These are phyloP conservation scores for Cheilosia grossa DNA, from an alignment of 2,888 invertebrate species.

Conservation along the genomic window DNA sequence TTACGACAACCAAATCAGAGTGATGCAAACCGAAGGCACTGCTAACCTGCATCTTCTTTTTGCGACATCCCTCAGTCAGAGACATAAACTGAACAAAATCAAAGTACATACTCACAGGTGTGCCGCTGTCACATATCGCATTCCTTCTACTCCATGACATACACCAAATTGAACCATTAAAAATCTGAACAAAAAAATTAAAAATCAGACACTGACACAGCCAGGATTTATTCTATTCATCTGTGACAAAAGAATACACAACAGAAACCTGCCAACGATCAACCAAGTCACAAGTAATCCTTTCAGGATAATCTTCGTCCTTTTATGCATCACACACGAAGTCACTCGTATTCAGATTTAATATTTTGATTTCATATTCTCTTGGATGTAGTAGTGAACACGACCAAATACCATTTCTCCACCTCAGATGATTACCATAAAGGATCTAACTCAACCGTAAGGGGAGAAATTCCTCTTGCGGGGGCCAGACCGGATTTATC, in stretches of 20 bases:
- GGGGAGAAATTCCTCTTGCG: slow-evolving; percentile 51
- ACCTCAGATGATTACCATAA: slow-evolving; percentile 71
- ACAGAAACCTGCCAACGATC: slow-evolving; percentile 29
- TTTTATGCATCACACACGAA: slow-evolving; percentile 18
- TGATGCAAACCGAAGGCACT: too few relatives aligned
- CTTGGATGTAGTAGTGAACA: slow-evolving; percentile 2
- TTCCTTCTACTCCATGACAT: slow-evolving; percentile 35
- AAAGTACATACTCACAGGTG: slow-evolving; percentile 44
- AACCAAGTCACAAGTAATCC: slow-evolving; percentile 65
- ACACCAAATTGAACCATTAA: slow-evolving; percentile 42
- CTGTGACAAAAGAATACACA: slow-evolving; percentile 38
- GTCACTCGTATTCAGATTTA: slow-evolving; percentile 47
- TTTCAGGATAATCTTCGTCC: slow-evolving; percentile 43
- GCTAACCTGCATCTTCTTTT: too few relatives aligned
- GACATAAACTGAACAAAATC: slow-evolving; percentile 5
- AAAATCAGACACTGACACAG: slow-evolving; percentile 5
- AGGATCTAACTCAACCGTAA: slow-evolving; percentile 62
- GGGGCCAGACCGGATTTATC: slow-evolving; percentile 46
- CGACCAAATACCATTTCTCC: slow-evolving; percentile 44
- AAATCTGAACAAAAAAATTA: slow-evolving; percentile 5
- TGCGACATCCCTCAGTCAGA: too few relatives aligned
- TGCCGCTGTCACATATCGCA: slow-evolving; percentile 58
- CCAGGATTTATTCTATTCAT: slow-evolving; percentile 13
- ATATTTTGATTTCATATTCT: slow-evolving; percentile 68
- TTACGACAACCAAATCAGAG: too few relatives aligned